A percentile compares a stretch with the other conserved stretches of the same genome.
These are phyloP conservation scores for Martes flavigula DNA, from an alignment of 2,797 vertebrate species.

Conservation along the genomic window DNA sequence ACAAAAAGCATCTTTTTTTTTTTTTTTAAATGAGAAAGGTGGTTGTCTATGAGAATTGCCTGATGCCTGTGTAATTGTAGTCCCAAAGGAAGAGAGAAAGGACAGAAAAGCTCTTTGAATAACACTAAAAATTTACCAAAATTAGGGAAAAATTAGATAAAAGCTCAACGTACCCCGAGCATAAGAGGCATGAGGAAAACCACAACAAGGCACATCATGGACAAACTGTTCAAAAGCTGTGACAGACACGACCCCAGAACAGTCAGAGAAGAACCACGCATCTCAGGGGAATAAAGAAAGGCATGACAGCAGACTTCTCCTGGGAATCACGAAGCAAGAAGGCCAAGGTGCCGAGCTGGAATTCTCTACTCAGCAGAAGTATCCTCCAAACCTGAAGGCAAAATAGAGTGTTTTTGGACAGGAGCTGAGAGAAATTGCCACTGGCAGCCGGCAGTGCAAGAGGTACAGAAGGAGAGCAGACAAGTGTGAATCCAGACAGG, in stretches of 20 bases:
- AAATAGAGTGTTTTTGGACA: not conserved
- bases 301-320: not conserved
- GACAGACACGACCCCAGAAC: not conserved
- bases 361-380: not conserved
- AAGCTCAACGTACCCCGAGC: not conserved
- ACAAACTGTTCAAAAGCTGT: not conserved
- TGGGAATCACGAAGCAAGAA: not conserved
- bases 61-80: accelerated
- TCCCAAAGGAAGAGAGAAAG: not conserved
- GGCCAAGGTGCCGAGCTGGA: not conserved
- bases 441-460: not conserved
- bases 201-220: accelerated
- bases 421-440: not conserved
- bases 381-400: not conserved
- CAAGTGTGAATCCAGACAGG: accelerated
- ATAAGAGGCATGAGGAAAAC: not conserved
- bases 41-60: not conserved
- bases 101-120: not conserved
- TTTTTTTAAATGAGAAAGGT: not conserved
- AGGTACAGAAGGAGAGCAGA: not conserved
- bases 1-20: not conserved
- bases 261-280: accelerated
- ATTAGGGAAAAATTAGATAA: not conserved
- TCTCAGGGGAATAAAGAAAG: not conserved
- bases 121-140: not conserved